Evolutionary conservation across 1,140 invertebrate species (phyloP), one percentile per base, ranked within the genome.

Genomic region (Thaumetopoea pityocampa): DNA sequence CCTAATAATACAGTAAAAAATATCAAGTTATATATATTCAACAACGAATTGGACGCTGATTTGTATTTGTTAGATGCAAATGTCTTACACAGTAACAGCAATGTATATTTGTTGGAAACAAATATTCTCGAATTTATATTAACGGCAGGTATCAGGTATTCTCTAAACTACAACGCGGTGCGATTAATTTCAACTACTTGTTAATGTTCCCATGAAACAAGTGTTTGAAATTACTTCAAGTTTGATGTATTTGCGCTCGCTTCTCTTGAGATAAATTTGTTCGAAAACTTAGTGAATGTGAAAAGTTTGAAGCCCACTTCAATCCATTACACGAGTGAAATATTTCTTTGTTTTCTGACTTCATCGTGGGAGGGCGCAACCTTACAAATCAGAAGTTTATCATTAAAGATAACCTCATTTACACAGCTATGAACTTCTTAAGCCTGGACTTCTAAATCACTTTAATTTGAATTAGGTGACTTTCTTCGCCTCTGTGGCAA

Each of bases 291-390:
- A 65, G 52, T 84, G 71, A 81, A 84, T 80, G 77, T 70, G 73
- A 77, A 84, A 84, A 84, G 70, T 84, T 83, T 74, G 65, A 69
- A 81, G 73, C 73, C 74, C 67, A 84, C 77, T 84, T 81, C 77
- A 80, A 84, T 84, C 80, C 74, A 84, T 84, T 84, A 84, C 77
- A 73, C 67, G 73, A 81, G 67, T 81, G 73, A 84, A 80, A 84
- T 84, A 81, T 81, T 81, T 81, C 77, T 84, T 84, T 84, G 80
- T 84, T 84, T 83, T 80, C 72, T 67, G 72, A 56, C 63, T 80
- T 58, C 56, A 57, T 48, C 49, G 63, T 50, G 63, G 57, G 56
- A 49, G 34, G 59, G 55, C 37, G 46, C 55, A 56, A 67, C 69
- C 66, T 77, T 74, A 77, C 70, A 76, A 72, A 77, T 74, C 67